phyloP scores from a whole-genome alignment of 30 jellyfish, hydroid and myxozoan species.

The Nemopilema nomurai region DNA sequence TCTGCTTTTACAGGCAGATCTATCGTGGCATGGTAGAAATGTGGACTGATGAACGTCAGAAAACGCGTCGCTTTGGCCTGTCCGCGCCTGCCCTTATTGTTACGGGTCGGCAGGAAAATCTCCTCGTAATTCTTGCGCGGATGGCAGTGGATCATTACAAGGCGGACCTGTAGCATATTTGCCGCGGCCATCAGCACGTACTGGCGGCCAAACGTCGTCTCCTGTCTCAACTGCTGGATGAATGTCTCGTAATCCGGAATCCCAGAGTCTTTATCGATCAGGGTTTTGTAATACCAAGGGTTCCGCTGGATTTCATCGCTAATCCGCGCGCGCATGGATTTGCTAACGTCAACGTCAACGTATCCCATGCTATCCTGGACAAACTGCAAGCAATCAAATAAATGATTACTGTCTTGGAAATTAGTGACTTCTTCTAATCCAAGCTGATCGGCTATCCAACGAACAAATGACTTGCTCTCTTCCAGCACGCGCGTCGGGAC shows the following conservation, averaged over 20 bases:
- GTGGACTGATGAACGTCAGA: slow-evolving; percentile 83
- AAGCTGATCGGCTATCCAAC: slow-evolving; percentile 76
- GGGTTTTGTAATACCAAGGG: slow-evolving; percentile 72
- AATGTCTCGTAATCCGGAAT: slow-evolving; percentile 63
- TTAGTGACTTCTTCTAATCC: slow-evolving; percentile 74
- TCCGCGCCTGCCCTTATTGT: background rate
- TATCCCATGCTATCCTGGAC: slow-evolving; percentile 68
- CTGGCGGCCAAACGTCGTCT: slow-evolving; percentile 72
- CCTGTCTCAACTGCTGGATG: slow-evolving; percentile 53
- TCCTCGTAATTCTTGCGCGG: slow-evolving; percentile 75
- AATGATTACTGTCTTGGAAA: slow-evolving; percentile 66
- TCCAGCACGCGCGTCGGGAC: slow-evolving; percentile 61
- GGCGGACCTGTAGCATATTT: slow-evolving; percentile 56
- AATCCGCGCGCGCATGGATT: slow-evolving; percentile 66
- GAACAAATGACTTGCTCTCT: slow-evolving; percentile 68
- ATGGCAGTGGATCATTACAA: slow-evolving; percentile 79
- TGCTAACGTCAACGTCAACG: slow-evolving; percentile 50
- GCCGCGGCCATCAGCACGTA: slow-evolving; percentile 89
- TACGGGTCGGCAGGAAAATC: slow-evolving; percentile 65
- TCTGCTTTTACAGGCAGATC: slow-evolving; percentile 82
- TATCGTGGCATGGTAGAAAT: slow-evolving; percentile 75
- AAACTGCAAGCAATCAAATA: slow-evolving; percentile 60
- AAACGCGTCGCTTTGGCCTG: slow-evolving; percentile 39
- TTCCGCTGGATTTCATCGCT: slow-evolving; percentile 72
- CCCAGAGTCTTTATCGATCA: slow-evolving; percentile 74